These are phyloP conservation scores for Drosophila mettleri DNA, from an alignment of 2,888 invertebrate genomes.

Conservation along the genomic window DNA sequence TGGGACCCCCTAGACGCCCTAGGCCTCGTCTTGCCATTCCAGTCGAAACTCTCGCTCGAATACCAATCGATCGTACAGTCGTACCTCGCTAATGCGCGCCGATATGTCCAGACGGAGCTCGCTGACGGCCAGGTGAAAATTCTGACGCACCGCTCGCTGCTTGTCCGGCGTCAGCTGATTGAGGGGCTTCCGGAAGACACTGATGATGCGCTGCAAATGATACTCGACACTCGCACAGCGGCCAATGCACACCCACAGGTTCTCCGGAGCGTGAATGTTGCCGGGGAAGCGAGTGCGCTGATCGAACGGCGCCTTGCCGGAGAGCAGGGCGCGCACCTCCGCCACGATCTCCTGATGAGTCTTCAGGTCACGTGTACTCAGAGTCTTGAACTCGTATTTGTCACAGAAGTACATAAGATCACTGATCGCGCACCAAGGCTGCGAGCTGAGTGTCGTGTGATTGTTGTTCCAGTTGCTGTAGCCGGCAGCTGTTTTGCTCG, in stretches of 20 bases:
- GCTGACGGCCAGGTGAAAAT: slow-evolving; percentile 80
- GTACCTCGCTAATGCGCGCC: slow-evolving; percentile 79
- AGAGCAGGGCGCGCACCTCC: slow-evolving; percentile 71
- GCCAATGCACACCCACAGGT: slow-evolving; percentile 80
- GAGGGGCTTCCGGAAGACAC: slow-evolving; percentile 77
- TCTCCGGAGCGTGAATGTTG: slow-evolving; percentile 79
- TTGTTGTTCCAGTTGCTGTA: slow-evolving; percentile 77
- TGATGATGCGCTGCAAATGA: slow-evolving; percentile 78
- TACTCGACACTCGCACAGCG: slow-evolving; percentile 82
- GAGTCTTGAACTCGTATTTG: slow-evolving; percentile 80
- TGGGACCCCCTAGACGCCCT: slow-evolving; percentile 22
- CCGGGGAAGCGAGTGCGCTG: slow-evolving; percentile 78
- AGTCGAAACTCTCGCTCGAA: slow-evolving; percentile 80
- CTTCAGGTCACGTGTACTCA: slow-evolving; percentile 69
- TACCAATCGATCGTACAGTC: slow-evolving; percentile 76
- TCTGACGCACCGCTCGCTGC: slow-evolving; percentile 78
- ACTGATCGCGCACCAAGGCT: slow-evolving; percentile 80
- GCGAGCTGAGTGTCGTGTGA: slow-evolving; percentile 70
- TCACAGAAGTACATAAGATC: slow-evolving; percentile 82
- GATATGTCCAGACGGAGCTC: slow-evolving; percentile 81
- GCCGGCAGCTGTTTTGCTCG: slow-evolving; percentile 53
- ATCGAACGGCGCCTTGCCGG: slow-evolving; percentile 76
- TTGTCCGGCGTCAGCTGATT: slow-evolving; percentile 78
- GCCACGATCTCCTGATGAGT: slow-evolving; percentile 76
- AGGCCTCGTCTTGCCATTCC: slow-evolving; percentile 75